Conservation (phyloP, 2,888 invertebrate species). For the Escarpia spicata region DNA sequence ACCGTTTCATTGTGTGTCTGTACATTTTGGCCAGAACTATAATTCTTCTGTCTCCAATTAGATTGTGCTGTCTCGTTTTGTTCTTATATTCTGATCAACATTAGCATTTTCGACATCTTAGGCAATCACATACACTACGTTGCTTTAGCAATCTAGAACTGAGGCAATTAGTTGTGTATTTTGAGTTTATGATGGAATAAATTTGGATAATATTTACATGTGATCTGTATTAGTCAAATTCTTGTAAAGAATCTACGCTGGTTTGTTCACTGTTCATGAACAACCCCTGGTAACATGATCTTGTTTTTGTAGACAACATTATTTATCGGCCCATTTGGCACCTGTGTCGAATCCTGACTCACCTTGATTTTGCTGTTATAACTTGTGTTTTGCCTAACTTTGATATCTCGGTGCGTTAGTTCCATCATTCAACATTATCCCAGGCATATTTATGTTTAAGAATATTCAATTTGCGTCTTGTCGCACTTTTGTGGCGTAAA, state of each 20-base stretch:
- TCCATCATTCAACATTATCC: no score
- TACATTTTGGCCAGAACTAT: background rate
- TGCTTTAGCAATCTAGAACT: conserved; percentile 3
- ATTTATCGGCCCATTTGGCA: background rate
- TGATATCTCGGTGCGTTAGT: no score
- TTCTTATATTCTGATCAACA: background rate
- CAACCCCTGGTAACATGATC: background rate
- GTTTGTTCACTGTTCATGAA: background rate
- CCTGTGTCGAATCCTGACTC: no score
- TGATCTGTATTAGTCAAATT: background rate
- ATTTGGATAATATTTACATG: background rate
- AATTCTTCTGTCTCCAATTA: background rate
- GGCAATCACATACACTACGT: conserved; percentile 6
- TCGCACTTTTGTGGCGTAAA: no score
- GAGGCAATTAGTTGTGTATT: background rate
- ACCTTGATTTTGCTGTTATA: no score
- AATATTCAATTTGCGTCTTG: no score
- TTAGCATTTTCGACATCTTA: background rate
- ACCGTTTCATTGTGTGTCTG: background rate
- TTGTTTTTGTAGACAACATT: background rate
- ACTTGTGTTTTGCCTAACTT: no score
- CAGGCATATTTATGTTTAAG: no score
- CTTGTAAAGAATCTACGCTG: background rate
- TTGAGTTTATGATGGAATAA: conserved; percentile 6
- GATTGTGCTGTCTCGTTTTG: conserved; percentile 3